Percentiles rank a stretch among this genome's conserved stretches.
Evolutionary conservation across 2,888 invertebrate species (phyloP).

Genomic region (Drosophila putrida): DNA sequence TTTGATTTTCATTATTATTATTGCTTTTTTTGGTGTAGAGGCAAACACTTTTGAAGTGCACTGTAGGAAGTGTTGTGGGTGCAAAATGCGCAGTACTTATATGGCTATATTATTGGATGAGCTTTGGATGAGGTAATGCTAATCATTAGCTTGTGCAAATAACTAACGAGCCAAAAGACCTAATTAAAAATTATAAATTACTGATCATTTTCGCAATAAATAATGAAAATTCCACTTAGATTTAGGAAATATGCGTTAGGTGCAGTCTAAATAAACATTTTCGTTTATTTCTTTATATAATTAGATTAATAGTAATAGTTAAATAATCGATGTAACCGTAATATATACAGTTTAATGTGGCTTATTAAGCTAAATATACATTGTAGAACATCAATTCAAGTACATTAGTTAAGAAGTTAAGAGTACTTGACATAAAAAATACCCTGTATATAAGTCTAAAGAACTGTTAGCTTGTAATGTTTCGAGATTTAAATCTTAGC

Average conservation of each 20-base stretch:
- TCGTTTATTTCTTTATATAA: neutral
- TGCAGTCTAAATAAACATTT: neutral
- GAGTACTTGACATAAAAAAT: neutral
- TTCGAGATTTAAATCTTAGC: neutral
- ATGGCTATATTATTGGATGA: slow-evolving; percentile 43
- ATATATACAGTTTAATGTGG: too few species aligned
- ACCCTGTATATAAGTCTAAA: neutral
- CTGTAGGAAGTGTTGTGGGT: slow-evolving; percentile 50
- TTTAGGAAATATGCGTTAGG: slow-evolving; percentile 11
- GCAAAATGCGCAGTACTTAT: slow-evolving; percentile 67
- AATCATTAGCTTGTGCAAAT: slow-evolving; percentile 50
- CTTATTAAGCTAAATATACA: too few species aligned
- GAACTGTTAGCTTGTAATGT: neutral
- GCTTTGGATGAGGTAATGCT: slow-evolving; percentile 65
- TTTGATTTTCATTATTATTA: slow-evolving; percentile 14
- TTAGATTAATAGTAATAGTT: neutral
- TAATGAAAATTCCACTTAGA: slow-evolving; percentile 7
- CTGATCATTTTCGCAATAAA: slow-evolving; percentile 19
- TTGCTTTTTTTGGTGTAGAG: neutral
- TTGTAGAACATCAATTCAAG: too few species aligned
- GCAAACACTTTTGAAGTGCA: slow-evolving; percentile 54
- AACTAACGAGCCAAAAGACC: slow-evolving; percentile 16
- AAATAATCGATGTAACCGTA: too few species aligned
- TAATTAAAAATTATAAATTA: slow-evolving; percentile 36
- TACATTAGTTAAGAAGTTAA: neutral